Conservation (phyloP, 2,888 invertebrate species). For the Ophion ventricosus region DNA sequence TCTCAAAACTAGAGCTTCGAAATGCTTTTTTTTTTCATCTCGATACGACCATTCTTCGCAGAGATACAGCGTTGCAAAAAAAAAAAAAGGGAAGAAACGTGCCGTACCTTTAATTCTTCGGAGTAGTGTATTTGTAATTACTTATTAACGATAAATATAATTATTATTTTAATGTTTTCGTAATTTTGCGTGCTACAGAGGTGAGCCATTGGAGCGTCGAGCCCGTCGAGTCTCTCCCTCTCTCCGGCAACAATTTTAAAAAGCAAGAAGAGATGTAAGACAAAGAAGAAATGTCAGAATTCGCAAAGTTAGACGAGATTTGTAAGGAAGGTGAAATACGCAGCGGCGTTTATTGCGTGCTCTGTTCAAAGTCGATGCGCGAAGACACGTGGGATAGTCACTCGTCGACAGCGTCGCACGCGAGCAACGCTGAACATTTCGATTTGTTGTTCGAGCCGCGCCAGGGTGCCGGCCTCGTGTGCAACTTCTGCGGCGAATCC, state of each 20-base stretch:
- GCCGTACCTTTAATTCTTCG: no score
- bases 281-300: background rate
- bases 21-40: no score
- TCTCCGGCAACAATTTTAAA: no score
- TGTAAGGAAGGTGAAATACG: background rate
- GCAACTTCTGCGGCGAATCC: background rate
- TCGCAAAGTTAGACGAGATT: background rate
- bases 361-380: background rate
- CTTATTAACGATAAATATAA: no score
- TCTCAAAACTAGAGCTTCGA: no score
- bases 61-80: no score
- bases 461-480: background rate
- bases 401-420: background rate
- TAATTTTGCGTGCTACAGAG: background rate
- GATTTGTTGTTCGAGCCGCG: slow-evolving; percentile 1
- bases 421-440: background rate
- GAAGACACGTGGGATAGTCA: background rate
- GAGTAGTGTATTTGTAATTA: no score
- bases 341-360: background rate
- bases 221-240: no score
- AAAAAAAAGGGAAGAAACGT: no score
- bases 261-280: background rate
- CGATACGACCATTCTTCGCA: no score
- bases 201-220: no score
- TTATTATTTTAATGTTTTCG: background rate